Evolutionary conservation across 2,113 vertebrate genomes (phyloP).

Genomic region (Orycteropus afer): DNA sequence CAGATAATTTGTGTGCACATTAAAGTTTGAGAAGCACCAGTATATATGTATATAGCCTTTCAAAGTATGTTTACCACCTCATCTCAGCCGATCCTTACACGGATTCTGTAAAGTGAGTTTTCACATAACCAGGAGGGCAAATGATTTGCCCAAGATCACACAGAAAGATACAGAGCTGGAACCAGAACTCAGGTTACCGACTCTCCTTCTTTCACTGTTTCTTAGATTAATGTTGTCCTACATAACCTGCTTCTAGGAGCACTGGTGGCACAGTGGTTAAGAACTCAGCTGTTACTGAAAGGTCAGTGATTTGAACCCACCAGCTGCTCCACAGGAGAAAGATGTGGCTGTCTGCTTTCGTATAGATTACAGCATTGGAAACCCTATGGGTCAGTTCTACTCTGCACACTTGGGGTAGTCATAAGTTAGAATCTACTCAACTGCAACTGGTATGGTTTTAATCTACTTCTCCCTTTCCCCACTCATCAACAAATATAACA

Average conservation of each 20-base stretch:
- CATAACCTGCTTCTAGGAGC: too few relatives aligned
- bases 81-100: accelerated
- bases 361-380: background rate
- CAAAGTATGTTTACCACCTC: background rate
- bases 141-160: background rate
- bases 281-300: background rate
- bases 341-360: background rate
- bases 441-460: background rate
- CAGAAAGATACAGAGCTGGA: background rate
- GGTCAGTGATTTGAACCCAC: background rate
- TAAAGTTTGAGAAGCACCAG: accelerated
- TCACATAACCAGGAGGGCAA: background rate
- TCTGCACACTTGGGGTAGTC: too few relatives aligned
- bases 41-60: background rate
- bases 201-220: background rate
- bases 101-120: background rate
- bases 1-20: accelerated
- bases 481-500: accelerated
- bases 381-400: too few relatives aligned
- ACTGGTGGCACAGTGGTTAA: background rate
- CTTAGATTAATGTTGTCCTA: background rate
- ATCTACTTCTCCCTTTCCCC: background rate
- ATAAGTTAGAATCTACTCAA: background rate
- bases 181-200: background rate
- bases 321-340: background rate